phyloP scores from a whole-genome alignment of 2,113 vertebrate genomes.

The Delphinus delphis region DNA sequence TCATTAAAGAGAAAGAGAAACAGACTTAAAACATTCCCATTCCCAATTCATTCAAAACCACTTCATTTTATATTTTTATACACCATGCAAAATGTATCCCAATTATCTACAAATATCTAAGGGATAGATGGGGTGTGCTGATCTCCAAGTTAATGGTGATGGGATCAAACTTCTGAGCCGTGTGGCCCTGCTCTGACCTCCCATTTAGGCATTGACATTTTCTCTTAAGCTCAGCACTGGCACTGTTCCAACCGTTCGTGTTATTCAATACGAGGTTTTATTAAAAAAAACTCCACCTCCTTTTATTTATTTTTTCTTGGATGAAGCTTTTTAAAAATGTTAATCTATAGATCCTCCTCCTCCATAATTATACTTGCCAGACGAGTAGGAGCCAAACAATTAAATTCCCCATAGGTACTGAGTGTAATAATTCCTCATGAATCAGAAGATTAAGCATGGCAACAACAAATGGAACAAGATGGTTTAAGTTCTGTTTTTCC shows the following conservation, averaged over 20 bases:
- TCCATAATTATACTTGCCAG: conserved; percentile 84
- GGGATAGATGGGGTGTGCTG: neutral
- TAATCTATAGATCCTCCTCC: conserved; percentile 79
- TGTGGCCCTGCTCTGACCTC: conserved; percentile 64
- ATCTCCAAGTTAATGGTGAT: neutral
- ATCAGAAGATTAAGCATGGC: conserved; percentile 86
- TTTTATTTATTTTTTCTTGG: conserved; percentile 70
- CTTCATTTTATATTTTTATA: neutral
- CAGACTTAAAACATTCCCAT: neutral
- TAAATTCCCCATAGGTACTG: conserved; percentile 86
- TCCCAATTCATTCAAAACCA: neutral
- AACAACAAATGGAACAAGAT: conserved; percentile 86
- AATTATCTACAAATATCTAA: neutral
- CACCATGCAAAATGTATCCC: neutral
- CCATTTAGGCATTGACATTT: conserved; percentile 46
- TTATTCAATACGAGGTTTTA: conserved; percentile 79
- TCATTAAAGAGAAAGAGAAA: neutral
- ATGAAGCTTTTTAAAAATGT: conserved; percentile 61
- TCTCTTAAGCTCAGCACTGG: conserved; percentile 66
- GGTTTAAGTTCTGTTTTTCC: conserved; percentile 86
- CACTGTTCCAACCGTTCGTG: conserved; percentile 72
- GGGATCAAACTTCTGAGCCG: conserved; percentile 25
- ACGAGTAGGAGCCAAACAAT: conserved; percentile 85
- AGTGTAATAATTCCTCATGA: conserved; percentile 84
- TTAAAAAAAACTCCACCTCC: conserved; percentile 72